Evolutionary conservation across 2,888 invertebrate species (phyloP), one percentile per base, ranked within the genome.

Genomic region (Sclerodermus sp.): DNA sequence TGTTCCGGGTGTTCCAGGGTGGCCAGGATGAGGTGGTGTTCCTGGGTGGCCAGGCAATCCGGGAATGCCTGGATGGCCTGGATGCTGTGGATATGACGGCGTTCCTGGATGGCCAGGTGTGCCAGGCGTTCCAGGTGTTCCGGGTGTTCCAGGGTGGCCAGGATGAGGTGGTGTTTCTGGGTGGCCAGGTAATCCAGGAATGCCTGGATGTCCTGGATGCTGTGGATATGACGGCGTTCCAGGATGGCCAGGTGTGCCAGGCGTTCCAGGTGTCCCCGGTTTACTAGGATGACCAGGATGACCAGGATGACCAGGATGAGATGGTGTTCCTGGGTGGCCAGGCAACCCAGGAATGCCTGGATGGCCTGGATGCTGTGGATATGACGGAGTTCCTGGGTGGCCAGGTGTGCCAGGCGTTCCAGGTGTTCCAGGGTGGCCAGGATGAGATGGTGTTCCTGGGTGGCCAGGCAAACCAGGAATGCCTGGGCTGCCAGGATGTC

Each of bases 61-160:
- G 50, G 23, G 23, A 23, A 23, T 18, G 4, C 50, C 54, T 49
- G 62, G 58, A 18, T 38, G 42, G 1, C 47, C 23, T 5, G 23
- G 23, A 5, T 23, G 23, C 8, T 2, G 62, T n/a, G n/a, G n/a
- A n/a, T n/a, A n/a, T n/a, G n/a, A n/a, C n/a, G 23, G 23, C 3
- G 23, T 23, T 23, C 23, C 23, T 5, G 23, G 23, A 23, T 70
- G 65, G 63, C 77, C 76, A 57, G 70, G 17, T 13, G 39, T 41
- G 1, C 76, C 76, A 47, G 70, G 78, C 47, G 52, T 48, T 38
- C 46, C 55, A 12, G 47, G 23, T 23, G 31, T 51, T 37, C 60
- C 56, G 12, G 55, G 53, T n/a, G 48, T 51, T 30, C 51, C 53
- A 29, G 60, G 55, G 30, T 53, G 49, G 39, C 58, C 53, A 32